phyloP scores from a whole-genome alignment of 2,797 vertebrate species.

The Gadopsis marmoratus region DNA sequence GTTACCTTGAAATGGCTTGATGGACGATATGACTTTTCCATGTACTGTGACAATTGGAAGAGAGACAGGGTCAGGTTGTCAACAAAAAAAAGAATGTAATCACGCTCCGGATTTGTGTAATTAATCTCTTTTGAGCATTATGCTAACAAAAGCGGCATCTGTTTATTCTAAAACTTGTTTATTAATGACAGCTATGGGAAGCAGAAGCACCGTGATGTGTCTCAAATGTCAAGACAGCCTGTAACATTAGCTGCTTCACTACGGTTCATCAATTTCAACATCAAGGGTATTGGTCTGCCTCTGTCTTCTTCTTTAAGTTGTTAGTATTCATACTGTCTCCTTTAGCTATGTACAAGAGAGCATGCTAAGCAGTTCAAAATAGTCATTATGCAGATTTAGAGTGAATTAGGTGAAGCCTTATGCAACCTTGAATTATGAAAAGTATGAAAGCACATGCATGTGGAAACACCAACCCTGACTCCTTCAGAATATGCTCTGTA shows the following conservation, averaged over 20 bases:
- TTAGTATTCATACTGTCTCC: slow-evolving; percentile 66
- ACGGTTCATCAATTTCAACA: slow-evolving; percentile 66
- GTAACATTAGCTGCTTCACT: slow-evolving; percentile 47
- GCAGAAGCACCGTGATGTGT: slow-evolving; percentile 32
- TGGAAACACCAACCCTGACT: slow-evolving; percentile 3
- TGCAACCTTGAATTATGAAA: slow-evolving; percentile 65
- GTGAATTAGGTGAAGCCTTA: slow-evolving; percentile 54
- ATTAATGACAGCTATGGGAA: slow-evolving; percentile 59
- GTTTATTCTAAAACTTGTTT: slow-evolving; percentile 63
- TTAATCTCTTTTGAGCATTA: slow-evolving; percentile 65
- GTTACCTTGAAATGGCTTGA: slow-evolving; percentile 78
- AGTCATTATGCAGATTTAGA: slow-evolving; percentile 68
- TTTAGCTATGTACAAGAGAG: slow-evolving; percentile 51
- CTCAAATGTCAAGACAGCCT: slow-evolving; percentile 61
- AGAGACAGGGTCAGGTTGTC: slow-evolving; percentile 35
- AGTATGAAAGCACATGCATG: slow-evolving; percentile 19
- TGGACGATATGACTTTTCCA: slow-evolving; percentile 70
- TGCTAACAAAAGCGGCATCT: slow-evolving; percentile 68
- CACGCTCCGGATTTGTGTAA: slow-evolving; percentile 40
- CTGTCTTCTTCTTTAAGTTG: slow-evolving; percentile 35
- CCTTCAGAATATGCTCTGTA: neutral
- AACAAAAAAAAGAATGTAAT: slow-evolving; percentile 56
- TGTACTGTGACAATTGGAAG: slow-evolving; percentile 52
- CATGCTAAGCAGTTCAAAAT: slow-evolving; percentile 66
- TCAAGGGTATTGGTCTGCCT: slow-evolving; percentile 54